Evolutionary conservation across 2,113 vertebrate genomes (phyloP), one percentile per base, ranked within the genome.

Genomic region (Lonchura striata): DNA sequence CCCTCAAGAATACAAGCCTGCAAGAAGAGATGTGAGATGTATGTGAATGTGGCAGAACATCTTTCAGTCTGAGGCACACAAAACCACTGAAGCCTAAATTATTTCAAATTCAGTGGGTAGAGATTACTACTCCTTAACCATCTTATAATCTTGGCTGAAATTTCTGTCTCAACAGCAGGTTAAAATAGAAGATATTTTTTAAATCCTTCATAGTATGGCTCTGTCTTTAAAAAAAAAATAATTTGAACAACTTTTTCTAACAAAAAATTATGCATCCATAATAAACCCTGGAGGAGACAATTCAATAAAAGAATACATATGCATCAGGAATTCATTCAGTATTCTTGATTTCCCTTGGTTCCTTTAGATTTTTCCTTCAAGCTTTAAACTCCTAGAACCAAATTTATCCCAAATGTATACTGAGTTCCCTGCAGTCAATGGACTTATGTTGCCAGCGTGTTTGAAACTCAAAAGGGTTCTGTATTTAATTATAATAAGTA

Each of bases 271-370:
- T 89, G 63, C 88, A 68, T 95, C 39, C 64, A 11, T 88, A 95
- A 96, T 75, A 96, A 97, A 80, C 27, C 49, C 85, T 71, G 15
- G 54, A 94, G 91, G 82, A 96, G 46, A 54, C 24, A 94, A 91
- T 83, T 76, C 82, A 96, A 95, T 86, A 94, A 94, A 95, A 83
- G 23, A 66, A 96, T 94, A 86, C 49, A 79, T 75, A 96, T 77
- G 49, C 78, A 97, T 93, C 88, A 97, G 72, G 63, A 92, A 88
- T 81, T 84, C 64, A 75, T 64, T 96, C 64, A 94, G 85, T 95
- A 93, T 82, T 96, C 92, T 97, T 97, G 83, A 97, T 97, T 97
- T 97, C 95, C 94, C 92, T 93, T 68, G 92, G 50, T 96, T 96
- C 84, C 44, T 50, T 92, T 72, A 86, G 56, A 91, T 94, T 96